Evolutionary conservation across 2,113 vertebrate genomes (phyloP), one percentile per base, ranked within the genome.

Genomic region (Silurus glanis): DNA sequence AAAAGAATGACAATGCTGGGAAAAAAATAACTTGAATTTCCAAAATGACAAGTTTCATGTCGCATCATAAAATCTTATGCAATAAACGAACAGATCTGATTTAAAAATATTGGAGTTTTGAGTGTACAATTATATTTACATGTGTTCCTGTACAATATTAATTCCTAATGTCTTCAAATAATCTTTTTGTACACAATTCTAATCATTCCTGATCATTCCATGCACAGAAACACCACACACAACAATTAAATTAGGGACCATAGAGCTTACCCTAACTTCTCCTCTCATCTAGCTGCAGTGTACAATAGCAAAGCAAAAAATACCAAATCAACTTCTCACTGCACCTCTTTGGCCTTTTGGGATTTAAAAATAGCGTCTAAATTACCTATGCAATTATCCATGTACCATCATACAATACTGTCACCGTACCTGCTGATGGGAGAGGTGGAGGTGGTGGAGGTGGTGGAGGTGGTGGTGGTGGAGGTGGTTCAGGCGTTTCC

Each of bases 361-460:
- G 8, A 56, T 45, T 28, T 56, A 7, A 37, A 51, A 19, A 62
- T 6, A 17, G 55, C 53, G 25, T 9, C n/a, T 19, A 55, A 76
- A 21, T 74, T 21, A 14, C 1, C 45, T 47, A 74, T 51, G 28
- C 67, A 16, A 28, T 17, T 69, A 69, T 25, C 17, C 72, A 75
- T 75, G 72, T n/a, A 51, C 6, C 4, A 51, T 10, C 45, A 10
- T 23, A 49, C 49, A 49, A 4, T 16, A 23, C 56, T 80, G 4
- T 28, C 0, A 67, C 23, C 23, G 91, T 93, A 95, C 94, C 93
- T 28, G 94, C 93, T 0, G 96, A 93, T 23, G 96, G 94, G 6
- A 96, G 95, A 13, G 96, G 96, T 0, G 96, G 96, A 0, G 96
- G 96, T 8, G 96, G 96, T 5, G 96, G 95, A 0, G 96, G 96